Base-by-base conservation (phyloP, 2,888 invertebrate genomes). In the Horisme vitalbata region DNA sequence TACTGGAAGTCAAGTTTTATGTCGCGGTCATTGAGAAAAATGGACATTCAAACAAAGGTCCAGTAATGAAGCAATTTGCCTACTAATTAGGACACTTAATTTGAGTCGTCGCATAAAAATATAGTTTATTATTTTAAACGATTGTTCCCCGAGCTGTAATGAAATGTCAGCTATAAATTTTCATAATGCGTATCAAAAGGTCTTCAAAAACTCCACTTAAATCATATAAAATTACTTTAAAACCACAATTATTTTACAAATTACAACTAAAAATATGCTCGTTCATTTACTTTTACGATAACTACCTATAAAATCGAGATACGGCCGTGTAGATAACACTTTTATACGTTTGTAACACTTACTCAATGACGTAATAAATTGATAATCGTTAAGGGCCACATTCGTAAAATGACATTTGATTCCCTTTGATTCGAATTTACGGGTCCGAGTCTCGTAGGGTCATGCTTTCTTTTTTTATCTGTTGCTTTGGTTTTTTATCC, bases 391-490 rank as follows among this genome's bases (percentile, higher is more conserved):
- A 71, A 58, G 61, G 60, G 53, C 59, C 64, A 67, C 71, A 73
- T 76, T 75, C 75, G 74, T 79, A 75, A 79, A 79, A 76, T 80
- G 87, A 84, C 83, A 85, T 83, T 82, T 86, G 88, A 87, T 87
- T 84, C 82, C 74, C 66, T 72, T 75, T 84, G 81, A 84, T 86
- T 81, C 80, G 73, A 79, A 87, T 84, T 86, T 84, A 88, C 84
- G 85, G 75, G 85, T 79, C 79, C 83, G 69, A 70, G 65, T 53
- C 67, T 55, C 63, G 9, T 57, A 76, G 75, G 79, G 83, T 81
- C 82, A 79, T 60, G 55, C 60, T 55, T 62, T 62, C 57, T 48
- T 67, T 65, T 66, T 67, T 59, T 63, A 61, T 67, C 65, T 60
- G 68, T 61, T 68, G 63, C 56, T 57, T 59, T 52, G 57, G 64